These are phyloP conservation scores for Microhierax caerulescens DNA, from an alignment of 2,797 vertebrate species.

Conservation along the genomic window DNA sequence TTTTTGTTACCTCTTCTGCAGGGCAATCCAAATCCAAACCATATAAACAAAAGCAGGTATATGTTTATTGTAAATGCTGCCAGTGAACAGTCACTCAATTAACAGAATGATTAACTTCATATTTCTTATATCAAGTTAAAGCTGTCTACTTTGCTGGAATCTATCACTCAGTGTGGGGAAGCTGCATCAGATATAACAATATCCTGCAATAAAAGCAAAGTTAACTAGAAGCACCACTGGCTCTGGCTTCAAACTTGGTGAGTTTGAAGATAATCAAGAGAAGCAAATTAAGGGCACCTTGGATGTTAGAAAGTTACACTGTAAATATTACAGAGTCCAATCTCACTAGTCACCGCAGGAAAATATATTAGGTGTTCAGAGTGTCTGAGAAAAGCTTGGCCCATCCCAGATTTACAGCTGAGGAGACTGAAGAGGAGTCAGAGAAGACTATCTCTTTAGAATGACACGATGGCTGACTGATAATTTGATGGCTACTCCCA, in stretches of 20 bases:
- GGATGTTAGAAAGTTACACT: not conserved
- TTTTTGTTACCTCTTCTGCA: not conserved
- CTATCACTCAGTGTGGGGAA: not conserved
- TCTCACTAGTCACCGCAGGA: not conserved
- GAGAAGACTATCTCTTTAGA: constrained; percentile 14
- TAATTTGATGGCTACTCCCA: constrained; percentile 55
- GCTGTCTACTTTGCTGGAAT: not conserved
- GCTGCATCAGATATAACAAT: not conserved
- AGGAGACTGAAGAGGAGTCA: constrained; percentile 8
- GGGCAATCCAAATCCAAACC: not conserved
- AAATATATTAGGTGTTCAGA: not conserved
- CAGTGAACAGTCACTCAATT: not conserved
- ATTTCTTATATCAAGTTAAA: not conserved
- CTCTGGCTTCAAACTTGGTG: not conserved
- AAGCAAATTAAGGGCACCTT: not conserved
- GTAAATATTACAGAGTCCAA: not conserved
- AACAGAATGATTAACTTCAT: not conserved
- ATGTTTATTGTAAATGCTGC: not conserved
- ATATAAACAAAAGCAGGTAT: not conserved
- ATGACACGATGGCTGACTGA: constrained; percentile 33
- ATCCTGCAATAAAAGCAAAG: not conserved
- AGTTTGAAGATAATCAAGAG: not conserved
- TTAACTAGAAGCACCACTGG: not conserved
- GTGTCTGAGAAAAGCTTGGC: not conserved
- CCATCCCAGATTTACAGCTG: not conserved